phyloP scores from a whole-genome alignment of 2,797 vertebrate genomes.

The Pagetopsis macropterus region DNA sequence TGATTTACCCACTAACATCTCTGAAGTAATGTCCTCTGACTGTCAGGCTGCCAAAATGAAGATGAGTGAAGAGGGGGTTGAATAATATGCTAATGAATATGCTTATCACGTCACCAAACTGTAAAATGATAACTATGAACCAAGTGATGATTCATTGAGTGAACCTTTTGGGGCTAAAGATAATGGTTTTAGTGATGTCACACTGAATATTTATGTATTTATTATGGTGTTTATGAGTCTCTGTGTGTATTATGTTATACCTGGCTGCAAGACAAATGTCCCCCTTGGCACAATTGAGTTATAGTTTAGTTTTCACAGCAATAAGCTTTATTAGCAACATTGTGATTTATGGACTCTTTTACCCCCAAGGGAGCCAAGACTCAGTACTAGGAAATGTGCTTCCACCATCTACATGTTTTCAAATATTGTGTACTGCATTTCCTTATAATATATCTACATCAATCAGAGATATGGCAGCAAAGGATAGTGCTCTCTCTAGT shows the following conservation, averaged over 20 bases:
- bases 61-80: not conserved
- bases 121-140: too few relatives aligned
- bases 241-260: too few relatives aligned
- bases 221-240: too few relatives aligned
- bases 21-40: not conserved
- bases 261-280: too few relatives aligned
- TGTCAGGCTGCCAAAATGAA: not conserved
- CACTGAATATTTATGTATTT: too few relatives aligned
- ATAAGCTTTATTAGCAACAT: not conserved
- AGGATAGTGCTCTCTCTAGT: not conserved
- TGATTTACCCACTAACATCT: not conserved
- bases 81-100: not conserved
- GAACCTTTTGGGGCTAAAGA: too few relatives aligned
- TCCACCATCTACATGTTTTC: not conserved
- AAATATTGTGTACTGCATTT: not conserved
- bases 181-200: too few relatives aligned
- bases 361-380: not conserved
- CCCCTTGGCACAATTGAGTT: too few relatives aligned
- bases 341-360: not conserved
- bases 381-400: not conserved
- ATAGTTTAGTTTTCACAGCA: not conserved
- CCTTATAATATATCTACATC: not conserved
- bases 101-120: too few relatives aligned
- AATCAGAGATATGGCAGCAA: not conserved
- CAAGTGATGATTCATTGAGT: too few relatives aligned